Conservation (phyloP, 2,888 invertebrate genomes). For the Quadriops clusia region DNA sequence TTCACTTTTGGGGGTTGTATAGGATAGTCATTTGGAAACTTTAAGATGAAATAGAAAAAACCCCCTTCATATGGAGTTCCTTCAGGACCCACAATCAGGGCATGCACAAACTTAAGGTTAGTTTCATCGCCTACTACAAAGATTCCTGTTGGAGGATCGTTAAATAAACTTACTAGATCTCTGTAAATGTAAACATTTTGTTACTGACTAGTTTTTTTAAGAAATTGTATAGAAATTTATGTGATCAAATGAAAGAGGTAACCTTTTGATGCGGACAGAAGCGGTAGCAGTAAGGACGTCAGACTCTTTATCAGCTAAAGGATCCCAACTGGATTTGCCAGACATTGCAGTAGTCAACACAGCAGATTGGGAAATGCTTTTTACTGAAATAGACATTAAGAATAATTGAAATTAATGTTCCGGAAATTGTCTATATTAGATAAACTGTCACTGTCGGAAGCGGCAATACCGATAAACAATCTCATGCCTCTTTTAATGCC, state of each 20-base stretch:
- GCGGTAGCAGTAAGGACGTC: slow-evolving; percentile 15
- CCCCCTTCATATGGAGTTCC: slow-evolving; percentile 50
- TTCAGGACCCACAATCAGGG: slow-evolving; percentile 44
- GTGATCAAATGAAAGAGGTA: neutral
- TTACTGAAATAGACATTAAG: too few relatives aligned
- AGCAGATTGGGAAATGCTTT: too few relatives aligned
- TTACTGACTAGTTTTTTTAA: neutral
- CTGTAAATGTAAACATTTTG: slow-evolving; percentile 25
- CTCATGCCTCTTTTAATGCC: too few relatives aligned
- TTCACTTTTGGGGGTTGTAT: slow-evolving; percentile 45
- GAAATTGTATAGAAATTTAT: neutral
- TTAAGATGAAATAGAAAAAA: slow-evolving; percentile 41
- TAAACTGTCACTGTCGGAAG: too few relatives aligned
- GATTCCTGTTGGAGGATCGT: slow-evolving; percentile 44
- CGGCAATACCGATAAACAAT: too few relatives aligned
- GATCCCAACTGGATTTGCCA: slow-evolving; percentile 19
- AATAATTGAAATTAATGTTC: too few relatives aligned
- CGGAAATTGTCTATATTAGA: too few relatives aligned
- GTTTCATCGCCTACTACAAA: slow-evolving; percentile 43
- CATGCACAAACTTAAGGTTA: slow-evolving; percentile 43
- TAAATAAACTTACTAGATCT: slow-evolving; percentile 43
- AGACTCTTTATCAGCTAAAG: slow-evolving; percentile 12
- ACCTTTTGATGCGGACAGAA: slow-evolving; percentile 17
- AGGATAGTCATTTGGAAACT: slow-evolving; percentile 45
- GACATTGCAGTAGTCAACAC: too few relatives aligned